Evolutionary conservation across 2,888 invertebrate genomes (phyloP), one percentile per base, ranked within the genome.

Genomic region (Stenodema calcarata): DNA sequence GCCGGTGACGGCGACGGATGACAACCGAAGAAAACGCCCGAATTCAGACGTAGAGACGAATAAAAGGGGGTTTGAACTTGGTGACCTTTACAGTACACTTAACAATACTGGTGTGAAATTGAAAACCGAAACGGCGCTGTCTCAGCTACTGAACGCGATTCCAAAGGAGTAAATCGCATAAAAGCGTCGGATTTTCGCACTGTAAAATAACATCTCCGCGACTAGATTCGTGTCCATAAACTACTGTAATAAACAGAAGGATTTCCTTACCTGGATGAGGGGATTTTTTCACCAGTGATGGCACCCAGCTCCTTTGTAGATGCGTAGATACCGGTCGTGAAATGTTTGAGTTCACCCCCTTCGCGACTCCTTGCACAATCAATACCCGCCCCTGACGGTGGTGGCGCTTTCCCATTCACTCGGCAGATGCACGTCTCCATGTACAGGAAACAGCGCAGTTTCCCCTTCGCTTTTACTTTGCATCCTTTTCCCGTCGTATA

Each of bases 321-420:
- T 78, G 78, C 78, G 78, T 78, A 78, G 78, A 78, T 78, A 78
- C 78, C 78, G 62, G 62, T 62, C 44, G 78, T 42, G 27, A 62
- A 62, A 62, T 62, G 78, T 75, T 75, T 27, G 78, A 78, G 78
- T 78, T 47, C 78, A 47, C 78, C 78, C 76, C 78, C 42, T 42
- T 44, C 78, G 78, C 78, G 78, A 78, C 44, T 47, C 78, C 78
- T 47, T 42, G 78, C 18, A 78, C 78, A 78, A 78, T 78, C 78
- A 78, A 78, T 78, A 78, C 44, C 41, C 78, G 44, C 44, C 78
- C 78, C 27, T 62, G 7, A 27, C 11, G 11, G 62, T 18, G 27
- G 62, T 62, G 62, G 62, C 62, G 62, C 62, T 62, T 62, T 62
- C 23, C 62, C 62, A 62, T 62, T 62, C 62, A 62, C 18, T 4